Evolutionary conservation across 2,113 vertebrate genomes (phyloP).

Genomic region (Dolichotis patagonum): DNA sequence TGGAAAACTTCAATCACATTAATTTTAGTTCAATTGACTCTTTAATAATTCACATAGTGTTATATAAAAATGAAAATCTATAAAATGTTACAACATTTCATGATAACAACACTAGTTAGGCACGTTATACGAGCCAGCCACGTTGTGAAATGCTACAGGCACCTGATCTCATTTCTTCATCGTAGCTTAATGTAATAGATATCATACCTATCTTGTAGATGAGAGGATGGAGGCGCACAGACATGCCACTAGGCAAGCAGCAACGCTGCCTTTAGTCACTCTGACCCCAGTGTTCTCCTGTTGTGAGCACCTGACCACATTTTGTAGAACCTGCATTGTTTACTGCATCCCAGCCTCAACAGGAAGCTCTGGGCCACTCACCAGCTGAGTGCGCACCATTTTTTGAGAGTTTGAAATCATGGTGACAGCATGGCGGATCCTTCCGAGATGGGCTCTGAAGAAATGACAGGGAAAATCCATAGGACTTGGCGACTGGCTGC

Average conservation of each 20-base stretch:
- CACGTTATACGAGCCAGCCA: neutral
- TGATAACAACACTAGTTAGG: neutral
- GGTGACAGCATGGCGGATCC: neutral
- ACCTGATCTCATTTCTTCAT: neutral
- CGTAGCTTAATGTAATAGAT: neutral
- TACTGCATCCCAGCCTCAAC: neutral
- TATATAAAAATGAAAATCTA: constrained; percentile 24
- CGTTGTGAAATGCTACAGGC: neutral
- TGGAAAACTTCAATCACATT: neutral
- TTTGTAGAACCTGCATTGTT: neutral
- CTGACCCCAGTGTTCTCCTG: neutral
- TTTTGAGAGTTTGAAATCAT: neutral
- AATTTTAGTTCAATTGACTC: neutral
- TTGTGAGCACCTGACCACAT: neutral
- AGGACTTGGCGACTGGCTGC: neutral
- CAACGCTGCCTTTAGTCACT: neutral
- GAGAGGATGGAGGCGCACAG: neutral
- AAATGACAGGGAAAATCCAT: neutral
- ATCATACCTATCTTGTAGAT: neutral
- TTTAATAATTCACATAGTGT: constrained; percentile 16
- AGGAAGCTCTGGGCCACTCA: neutral
- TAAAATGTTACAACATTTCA: neutral
- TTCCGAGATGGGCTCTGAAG: neutral
- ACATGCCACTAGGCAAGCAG: neutral
- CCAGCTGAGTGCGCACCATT: neutral